Evolutionary conservation across 2,113 vertebrate genomes (phyloP).

Genomic region (Perca schrenkii): DNA sequence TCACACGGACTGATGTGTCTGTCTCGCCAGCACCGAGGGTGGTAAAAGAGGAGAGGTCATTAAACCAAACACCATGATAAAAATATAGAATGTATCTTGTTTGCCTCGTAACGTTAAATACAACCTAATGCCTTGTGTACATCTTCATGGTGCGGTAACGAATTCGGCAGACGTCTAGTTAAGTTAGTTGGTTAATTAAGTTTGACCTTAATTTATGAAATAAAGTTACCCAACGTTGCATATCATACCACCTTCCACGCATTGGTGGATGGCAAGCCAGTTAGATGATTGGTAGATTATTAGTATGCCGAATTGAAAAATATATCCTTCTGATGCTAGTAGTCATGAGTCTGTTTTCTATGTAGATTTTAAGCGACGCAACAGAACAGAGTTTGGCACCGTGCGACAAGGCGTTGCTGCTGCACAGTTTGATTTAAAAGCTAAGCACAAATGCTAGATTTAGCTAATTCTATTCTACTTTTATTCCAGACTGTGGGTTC

Average conservation of each 20-base stretch:
- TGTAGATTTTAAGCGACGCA: background rate
- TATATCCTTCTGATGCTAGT: accelerated
- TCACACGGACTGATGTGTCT: background rate
- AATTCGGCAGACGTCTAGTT: background rate
- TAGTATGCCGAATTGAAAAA: background rate
- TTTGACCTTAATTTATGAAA: background rate
- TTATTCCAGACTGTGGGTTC: background rate
- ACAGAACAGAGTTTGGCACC: too few relatives aligned
- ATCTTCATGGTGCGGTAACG: accelerated
- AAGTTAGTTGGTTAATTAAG: too few relatives aligned
- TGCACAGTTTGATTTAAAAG: background rate
- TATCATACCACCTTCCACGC: accelerated
- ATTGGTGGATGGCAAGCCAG: too few relatives aligned
- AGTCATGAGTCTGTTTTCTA: accelerated
- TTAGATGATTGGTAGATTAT: background rate
- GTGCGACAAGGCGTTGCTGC: background rate
- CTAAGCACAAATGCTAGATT: background rate
- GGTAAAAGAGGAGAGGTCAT: conserved; percentile 3
- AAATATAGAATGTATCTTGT: background rate
- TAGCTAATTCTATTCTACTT: background rate
- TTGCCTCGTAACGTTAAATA: too few relatives aligned
- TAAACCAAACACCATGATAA: background rate
- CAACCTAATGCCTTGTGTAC: accelerated
- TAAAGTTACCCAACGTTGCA: background rate
- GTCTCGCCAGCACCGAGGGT: background rate